phyloP scores from a whole-genome alignment of 2,113 vertebrate genomes.

The Columbina picui region DNA sequence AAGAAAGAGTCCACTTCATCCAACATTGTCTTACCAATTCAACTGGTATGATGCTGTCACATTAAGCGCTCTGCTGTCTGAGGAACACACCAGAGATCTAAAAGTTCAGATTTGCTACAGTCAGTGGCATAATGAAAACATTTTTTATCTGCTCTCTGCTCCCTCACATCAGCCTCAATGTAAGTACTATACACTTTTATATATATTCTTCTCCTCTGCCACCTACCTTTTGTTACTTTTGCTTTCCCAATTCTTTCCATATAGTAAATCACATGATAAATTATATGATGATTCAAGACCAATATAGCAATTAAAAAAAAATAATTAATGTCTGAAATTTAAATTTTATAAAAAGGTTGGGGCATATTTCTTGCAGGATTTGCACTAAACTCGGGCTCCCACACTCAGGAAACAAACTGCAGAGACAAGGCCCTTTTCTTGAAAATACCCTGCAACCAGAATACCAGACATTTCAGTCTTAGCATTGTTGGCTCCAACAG shows the following conservation, averaged over 20 bases:
- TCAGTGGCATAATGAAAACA: neutral
- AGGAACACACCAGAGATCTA: neutral
- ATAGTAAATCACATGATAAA: neutral
- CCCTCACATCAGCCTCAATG: neutral
- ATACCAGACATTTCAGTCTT: constrained; percentile 60
- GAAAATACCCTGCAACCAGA: constrained; percentile 57
- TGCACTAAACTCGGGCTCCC: neutral
- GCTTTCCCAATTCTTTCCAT: neutral
- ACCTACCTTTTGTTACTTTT: neutral
- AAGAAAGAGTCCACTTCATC: neutral
- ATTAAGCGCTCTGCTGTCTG: neutral
- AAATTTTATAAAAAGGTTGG: neutral
- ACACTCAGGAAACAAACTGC: constrained; percentile 22
- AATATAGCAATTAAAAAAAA: neutral
- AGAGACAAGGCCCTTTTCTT: constrained; percentile 27
- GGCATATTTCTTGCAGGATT: neutral
- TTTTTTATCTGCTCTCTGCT: neutral
- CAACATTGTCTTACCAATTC: neutral
- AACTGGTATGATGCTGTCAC: neutral
- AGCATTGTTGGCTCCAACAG: neutral
- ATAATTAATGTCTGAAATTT: neutral
- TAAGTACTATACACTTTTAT: neutral
- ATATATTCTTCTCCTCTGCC: neutral
- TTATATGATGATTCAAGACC: neutral
- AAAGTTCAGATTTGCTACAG: neutral